A percentile compares a stretch with the other conserved stretches of the same genome.
Evolutionary conservation across 2,888 invertebrate genomes (phyloP).

Genomic region (Protodeltote pygarga): DNA sequence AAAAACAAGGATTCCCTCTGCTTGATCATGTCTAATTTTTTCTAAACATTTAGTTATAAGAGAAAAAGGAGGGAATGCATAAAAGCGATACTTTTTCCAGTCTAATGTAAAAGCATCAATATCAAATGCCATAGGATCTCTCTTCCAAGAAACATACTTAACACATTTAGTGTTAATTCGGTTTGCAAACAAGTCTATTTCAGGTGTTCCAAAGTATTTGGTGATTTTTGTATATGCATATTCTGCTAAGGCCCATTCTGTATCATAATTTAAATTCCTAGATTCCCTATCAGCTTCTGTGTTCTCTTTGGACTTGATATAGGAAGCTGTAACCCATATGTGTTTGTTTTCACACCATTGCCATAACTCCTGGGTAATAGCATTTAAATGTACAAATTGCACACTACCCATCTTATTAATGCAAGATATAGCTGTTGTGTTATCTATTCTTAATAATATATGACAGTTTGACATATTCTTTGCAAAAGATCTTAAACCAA

Average conservation of each 20-base stretch:
- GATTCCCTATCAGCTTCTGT: neutral
- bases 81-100: too few relatives aligned
- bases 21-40: conserved; percentile 4
- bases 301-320: neutral
- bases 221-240: neutral
- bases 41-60: conserved; percentile 1
- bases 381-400: neutral
- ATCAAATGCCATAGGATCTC: too few relatives aligned
- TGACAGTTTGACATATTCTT: neutral
- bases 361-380: conserved; percentile 1
- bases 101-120: too few relatives aligned
- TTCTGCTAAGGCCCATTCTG: conserved; percentile 2
- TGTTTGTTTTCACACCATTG: conserved; percentile 2
- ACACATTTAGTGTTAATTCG: neutral
- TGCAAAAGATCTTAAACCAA: neutral
- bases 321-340: neutral
- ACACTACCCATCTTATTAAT: conserved; percentile 1
- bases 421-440: conserved; percentile 4
- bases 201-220: neutral
- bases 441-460: conserved; percentile 1
- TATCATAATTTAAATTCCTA: neutral
- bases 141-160: too few relatives aligned
- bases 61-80: neutral
- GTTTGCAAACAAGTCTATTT: conserved; percentile 1
- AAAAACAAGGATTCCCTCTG: conserved; percentile 3